Conservation (phyloP, 2,113 vertebrate genomes). For the Megaceryle maxima region DNA sequence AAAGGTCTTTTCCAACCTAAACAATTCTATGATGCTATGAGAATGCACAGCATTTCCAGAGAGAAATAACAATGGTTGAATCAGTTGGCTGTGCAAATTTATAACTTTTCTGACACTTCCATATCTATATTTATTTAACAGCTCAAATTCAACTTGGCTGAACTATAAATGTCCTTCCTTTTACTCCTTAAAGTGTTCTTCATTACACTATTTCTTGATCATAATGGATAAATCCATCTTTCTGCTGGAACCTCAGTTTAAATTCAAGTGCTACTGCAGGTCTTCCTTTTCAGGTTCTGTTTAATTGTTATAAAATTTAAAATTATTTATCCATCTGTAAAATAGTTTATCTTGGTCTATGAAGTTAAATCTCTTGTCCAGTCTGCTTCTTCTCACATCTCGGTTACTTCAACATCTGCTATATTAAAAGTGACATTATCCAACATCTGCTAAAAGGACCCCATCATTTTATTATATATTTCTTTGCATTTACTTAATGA, state of each 20-base stretch:
- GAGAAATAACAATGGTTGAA: not conserved
- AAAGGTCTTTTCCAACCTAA: not conserved
- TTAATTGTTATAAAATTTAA: not conserved
- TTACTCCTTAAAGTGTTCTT: not conserved
- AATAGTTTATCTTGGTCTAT: not conserved
- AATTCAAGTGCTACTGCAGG: not conserved
- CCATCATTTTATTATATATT: fast-evolving
- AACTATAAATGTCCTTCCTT: not conserved
- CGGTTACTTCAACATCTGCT: not conserved
- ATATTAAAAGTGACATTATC: not conserved
- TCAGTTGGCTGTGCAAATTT: not conserved
- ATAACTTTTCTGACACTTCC: not conserved
- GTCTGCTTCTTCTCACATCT: not conserved
- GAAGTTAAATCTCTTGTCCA: not conserved
- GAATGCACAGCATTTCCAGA: not conserved
- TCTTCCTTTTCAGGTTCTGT: not conserved
- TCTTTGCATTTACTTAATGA: not conserved
- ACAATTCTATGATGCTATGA: not conserved
- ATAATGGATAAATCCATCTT: not conserved
- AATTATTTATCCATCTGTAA: not conserved
- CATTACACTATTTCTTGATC: not conserved
- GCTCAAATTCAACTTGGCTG: not conserved
- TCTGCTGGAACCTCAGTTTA: not conserved
- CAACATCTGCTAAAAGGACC: not conserved
- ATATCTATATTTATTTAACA: not conserved